These are phyloP conservation scores for Episyrphus balteatus DNA, from an alignment of 1,140 invertebrate genomes.

Conservation along the genomic window DNA sequence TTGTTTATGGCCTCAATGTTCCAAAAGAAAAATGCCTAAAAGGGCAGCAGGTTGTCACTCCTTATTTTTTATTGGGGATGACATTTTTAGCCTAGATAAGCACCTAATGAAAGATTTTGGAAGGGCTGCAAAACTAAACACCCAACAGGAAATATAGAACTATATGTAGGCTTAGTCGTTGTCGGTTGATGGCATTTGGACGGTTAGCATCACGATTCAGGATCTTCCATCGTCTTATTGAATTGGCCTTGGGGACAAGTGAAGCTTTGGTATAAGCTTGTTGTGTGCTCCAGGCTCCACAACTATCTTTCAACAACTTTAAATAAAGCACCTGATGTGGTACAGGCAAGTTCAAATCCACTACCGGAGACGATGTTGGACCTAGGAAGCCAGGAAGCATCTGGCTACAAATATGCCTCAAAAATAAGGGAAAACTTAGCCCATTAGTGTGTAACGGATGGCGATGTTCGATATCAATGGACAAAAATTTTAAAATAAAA, in stretches of 20 bases:
- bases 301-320: constrained; percentile 10
- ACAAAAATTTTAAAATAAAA: background rate
- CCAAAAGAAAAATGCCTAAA: background rate
- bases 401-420: background rate
- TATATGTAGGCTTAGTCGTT: constrained; percentile 34
- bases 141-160: constrained; percentile 28
- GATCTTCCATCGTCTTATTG: constrained; percentile 19
- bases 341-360: background rate
- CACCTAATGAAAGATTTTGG: constrained; percentile 31
- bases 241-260: constrained; percentile 12
- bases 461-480: background rate
- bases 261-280: constrained; percentile 12
- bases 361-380: background rate
- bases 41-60: constrained; percentile 13
- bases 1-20: too few relatives aligned
- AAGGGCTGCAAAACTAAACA: background rate
- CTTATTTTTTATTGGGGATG: constrained; percentile 34
- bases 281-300: constrained; percentile 18
- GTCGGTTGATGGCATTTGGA: constrained; percentile 35
- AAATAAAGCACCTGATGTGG: background rate
- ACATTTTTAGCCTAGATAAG: constrained; percentile 27
- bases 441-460: background rate
- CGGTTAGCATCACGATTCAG: constrained; percentile 22
- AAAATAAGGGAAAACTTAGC: background rate
- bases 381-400: background rate